Evolutionary conservation across 2,113 vertebrate genomes (phyloP), one percentile per base, ranked within the genome.

Genomic region (human): DNA sequence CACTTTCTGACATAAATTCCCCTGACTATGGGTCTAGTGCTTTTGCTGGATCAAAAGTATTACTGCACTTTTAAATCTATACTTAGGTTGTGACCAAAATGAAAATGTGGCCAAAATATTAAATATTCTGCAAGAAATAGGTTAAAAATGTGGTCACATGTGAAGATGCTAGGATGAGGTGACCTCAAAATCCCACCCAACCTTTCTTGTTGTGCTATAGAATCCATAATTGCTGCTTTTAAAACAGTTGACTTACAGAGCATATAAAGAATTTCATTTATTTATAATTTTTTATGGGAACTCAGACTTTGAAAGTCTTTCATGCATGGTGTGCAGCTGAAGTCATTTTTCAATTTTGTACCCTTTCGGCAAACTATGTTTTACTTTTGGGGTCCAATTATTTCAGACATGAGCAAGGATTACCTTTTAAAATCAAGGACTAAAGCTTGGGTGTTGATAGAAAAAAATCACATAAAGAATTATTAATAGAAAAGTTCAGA

Each of bases 301-400:
- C 11, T 50, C 43, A 32, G 52, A 91, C 79, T 94, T 79, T 64
- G 61, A 81, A 92, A 97, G 81, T 35, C 91, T 97, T 97, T 55
- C 59, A 40, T 27, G 32, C 43, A 27, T 16, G 52, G 40, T 43
- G 0, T 55, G 20, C 61, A 80, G 12, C 57, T 87, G 32, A 87
- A 78, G 70, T 87, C 52, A 78, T 32, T 90, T 97, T 76, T 40
- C 18, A 82, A 82, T 64, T 95, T 80, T 48, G 2, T 94, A 66
- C n/a, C 2, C 66, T 95, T 94, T 73, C 50, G 78, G 83, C 45
- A 93, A 96, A 83, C 27, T 80, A 45, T 40, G 48, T 88, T 94
- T 96, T 83, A 91, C n/a, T 87, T 91, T 91, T 8, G 43, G 59
- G 23, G 17, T 86, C 68, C 78, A 94, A 76, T 96, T 97, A 94